Base-by-base conservation (phyloP, 2,888 invertebrate genomes). In the Chelonus formosanus region DNA sequence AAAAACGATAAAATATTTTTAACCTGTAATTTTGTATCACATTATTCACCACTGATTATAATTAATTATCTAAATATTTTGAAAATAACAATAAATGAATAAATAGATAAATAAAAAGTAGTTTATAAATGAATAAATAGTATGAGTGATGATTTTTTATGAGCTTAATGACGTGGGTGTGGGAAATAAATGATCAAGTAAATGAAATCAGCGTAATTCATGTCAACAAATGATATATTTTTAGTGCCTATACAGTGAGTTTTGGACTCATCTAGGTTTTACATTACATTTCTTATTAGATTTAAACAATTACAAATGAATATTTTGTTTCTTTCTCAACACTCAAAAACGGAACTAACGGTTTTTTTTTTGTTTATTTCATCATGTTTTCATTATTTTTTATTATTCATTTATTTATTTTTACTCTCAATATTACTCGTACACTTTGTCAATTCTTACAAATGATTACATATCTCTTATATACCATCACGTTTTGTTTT, bases 221-320 rank as follows among this genome's bases (percentile, higher is more conserved):
- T 79, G 79, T 79, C 79, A 79, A 79, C 79, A 79, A 79, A 79
- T 79, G 77, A 79, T 79, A 78, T 79, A 79, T 79, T 78, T 78
- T 79, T 79, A 79, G 77, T 79, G 77, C 78, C 79, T 79, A 79
- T 79, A 79, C 77, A 74, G 70, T 73, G 72, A 73, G 73, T 73
- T 73, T 73, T 69, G 61, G 70, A 66, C 74, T 79, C 77, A 73
- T 78, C 78, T 79, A 78, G 73, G 75, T 79, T 77, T 78, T 77
- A 78, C 78, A 78, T 75, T 78, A 78, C 75, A 79, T 76, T 78
- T 78, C 73, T 78, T 77, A 74, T 78, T 78, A 78, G 74, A 75
- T 78, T 78, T 78, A 78, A 78, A 78, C 78, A 78, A 78, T 78
- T 78, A 78, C 76, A 78, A 78, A 78, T 76, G 74, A 78, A 78